Conservation (phyloP, 2,797 vertebrate genomes). For the Amazona finschi region DNA sequence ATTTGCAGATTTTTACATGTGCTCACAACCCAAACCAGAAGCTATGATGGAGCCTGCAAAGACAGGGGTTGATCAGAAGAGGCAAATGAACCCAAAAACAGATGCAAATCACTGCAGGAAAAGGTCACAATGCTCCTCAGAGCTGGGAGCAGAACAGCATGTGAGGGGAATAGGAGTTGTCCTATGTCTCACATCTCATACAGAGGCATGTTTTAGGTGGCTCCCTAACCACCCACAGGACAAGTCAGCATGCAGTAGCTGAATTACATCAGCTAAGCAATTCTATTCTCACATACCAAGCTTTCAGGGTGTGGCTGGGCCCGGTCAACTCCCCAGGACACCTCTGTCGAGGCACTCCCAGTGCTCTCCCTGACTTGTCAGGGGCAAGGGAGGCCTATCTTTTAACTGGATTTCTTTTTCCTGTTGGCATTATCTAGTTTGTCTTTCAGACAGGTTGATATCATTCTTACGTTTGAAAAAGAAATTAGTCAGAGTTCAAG, state of each 20-base stretch:
- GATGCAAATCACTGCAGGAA: neutral
- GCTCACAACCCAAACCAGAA: neutral
- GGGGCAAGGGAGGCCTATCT: neutral
- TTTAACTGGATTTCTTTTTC: neutral
- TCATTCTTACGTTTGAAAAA: neutral
- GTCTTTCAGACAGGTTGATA: neutral
- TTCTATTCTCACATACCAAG: rapidly evolving
- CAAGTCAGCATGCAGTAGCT: neutral
- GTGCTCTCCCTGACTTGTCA: neutral
- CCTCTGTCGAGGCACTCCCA: neutral
- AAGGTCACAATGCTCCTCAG: neutral
- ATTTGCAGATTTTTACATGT: neutral
- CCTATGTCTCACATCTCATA: neutral
- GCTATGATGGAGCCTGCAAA: neutral
- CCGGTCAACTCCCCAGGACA: neutral
- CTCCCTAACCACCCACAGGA: rapidly evolving
- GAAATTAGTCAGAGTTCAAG: conserved; percentile 11
- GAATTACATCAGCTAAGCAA: neutral
- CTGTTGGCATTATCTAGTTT: neutral
- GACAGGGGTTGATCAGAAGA: neutral
- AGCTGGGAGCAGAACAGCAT: neutral
- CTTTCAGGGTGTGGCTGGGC: neutral
- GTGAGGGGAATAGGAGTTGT: neutral
- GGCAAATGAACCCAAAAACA: neutral
- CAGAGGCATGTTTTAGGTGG: neutral